These are phyloP conservation scores for Ancistrus triradiatus DNA, from an alignment of 2,113 vertebrate genomes.

Conservation along the genomic window DNA sequence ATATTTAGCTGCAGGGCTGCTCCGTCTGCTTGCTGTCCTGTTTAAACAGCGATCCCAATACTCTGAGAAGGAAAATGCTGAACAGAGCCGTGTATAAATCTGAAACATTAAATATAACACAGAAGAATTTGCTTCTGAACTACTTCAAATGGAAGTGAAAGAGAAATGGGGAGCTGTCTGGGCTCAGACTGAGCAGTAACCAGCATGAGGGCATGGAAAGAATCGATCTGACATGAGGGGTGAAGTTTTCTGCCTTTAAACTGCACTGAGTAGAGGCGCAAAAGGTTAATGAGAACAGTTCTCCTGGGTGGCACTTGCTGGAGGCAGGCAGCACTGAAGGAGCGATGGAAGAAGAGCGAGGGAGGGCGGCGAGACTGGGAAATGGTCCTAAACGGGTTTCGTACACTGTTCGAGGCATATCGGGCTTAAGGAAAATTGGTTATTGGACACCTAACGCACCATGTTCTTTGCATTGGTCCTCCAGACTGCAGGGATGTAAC, in stretches of 20 bases:
- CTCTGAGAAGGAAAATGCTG: conserved; percentile 1
- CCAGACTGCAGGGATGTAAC: conserved; percentile 29
- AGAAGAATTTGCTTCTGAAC: conserved; percentile 11
- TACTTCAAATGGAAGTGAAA: background rate
- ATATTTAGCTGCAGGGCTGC: conserved; percentile 41
- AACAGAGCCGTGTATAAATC: conserved; percentile 13
- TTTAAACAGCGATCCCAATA: conserved; percentile 33
- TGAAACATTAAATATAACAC: conserved; percentile 15
- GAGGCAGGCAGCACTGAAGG: conserved; percentile 33
- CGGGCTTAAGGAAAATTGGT: conserved; percentile 17
- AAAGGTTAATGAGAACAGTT: conserved; percentile 63
- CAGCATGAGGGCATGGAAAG: conserved; percentile 48
- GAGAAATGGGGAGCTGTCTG: conserved; percentile 21
- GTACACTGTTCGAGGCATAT: conserved; percentile 1
- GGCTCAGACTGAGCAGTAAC: conserved; percentile 41
- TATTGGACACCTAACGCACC: conserved; percentile 11
- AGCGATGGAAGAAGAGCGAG: conserved; percentile 10
- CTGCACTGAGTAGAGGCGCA: conserved; percentile 52
- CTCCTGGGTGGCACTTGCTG: conserved; percentile 55
- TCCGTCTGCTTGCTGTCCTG: conserved; percentile 10
- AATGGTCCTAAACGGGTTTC: conserved; percentile 12
- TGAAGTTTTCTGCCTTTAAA: conserved; percentile 45
- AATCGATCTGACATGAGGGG: conserved; percentile 39
- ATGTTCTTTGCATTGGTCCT: conserved; percentile 12
- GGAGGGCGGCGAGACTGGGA: background rate